phyloP scores from a whole-genome alignment of 1,140 invertebrate species.

The Colletes gigas region DNA sequence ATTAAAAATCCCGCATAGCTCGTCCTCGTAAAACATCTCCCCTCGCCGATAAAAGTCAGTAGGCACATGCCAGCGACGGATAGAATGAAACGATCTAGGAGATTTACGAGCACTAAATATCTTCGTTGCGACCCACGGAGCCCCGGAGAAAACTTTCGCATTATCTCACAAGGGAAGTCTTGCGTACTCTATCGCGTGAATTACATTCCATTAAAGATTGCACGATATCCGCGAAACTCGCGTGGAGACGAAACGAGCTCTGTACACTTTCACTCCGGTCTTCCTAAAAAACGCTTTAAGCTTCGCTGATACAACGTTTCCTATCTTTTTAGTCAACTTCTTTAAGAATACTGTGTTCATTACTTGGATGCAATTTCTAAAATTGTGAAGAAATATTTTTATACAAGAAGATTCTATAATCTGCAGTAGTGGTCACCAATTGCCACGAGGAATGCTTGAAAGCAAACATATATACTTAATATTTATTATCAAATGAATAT shows the following conservation, averaged over 20 bases:
- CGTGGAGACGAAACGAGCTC: background rate
- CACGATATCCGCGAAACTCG: background rate
- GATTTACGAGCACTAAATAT: conserved; percentile 64
- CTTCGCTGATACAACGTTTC: too few species aligned
- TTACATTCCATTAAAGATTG: conserved; percentile 49
- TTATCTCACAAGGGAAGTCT: conserved; percentile 51
- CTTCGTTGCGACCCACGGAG: conserved; percentile 17
- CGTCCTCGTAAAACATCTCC: conserved; percentile 40
- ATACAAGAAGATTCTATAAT: too few species aligned
- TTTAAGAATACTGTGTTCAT: too few species aligned
- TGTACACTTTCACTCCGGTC: background rate
- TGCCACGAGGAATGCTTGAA: too few species aligned
- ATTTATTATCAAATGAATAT: too few species aligned
- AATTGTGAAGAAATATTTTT: too few species aligned
- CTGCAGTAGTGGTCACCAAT: too few species aligned
- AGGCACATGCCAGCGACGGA: conserved; percentile 36
- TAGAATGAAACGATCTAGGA: conserved; percentile 55
- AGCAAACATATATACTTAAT: too few species aligned
- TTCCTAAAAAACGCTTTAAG: background rate
- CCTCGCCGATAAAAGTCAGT: conserved; percentile 54
- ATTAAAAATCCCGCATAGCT: conserved; percentile 47
- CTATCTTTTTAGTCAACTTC: too few species aligned
- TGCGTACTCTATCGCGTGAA: conserved; percentile 34
- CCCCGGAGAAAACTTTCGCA: conserved; percentile 42
- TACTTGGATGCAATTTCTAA: too few species aligned